Base-by-base conservation (phyloP, 1,140 invertebrate genomes). In the Drosophila miranda region DNA sequence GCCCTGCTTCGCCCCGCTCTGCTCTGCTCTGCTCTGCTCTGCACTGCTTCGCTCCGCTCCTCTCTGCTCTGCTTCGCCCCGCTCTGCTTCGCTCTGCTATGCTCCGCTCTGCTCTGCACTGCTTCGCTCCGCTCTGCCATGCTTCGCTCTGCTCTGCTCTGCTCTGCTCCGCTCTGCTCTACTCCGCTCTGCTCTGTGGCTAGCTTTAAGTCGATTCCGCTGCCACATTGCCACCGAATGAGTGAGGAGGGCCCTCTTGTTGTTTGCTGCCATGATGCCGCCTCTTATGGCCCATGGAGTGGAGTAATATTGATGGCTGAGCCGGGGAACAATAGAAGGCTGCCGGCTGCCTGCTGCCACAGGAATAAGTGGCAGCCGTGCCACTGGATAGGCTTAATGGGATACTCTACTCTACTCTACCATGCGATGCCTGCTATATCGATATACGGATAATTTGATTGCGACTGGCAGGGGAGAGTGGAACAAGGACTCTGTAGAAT, bases 191-290 rank as follows among this genome's bases (percentile, higher is more conserved):
- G 16, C 16, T 16, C 1, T 1, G 30, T 11, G 30, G 30, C 19
- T 45, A 14, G 41, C 26, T 71, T 72, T 72, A 66, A 72, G 70
- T 73, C 57, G 57, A 75, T 61, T 69, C 61, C 60, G 58, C 52
- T 78, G 60, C 61, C 60, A 78, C 71, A 77, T 73, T 62, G 44
- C 52, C 45, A 55, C 34, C 34, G 34, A 38, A 13, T 38, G 34
- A 38, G 34, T 11, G 11, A 38, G 16, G 16, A 16, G 16, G 16
- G 16, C 16, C 16, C 16, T 16, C 16, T 16, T 16, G 16, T 16
- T 16, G 16, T 16, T 16, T 16, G 16, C 16, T 44, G 52, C 46
- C 64, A 69, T 52, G 64, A 70, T 69, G 53, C 64, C 67, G 53
- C 64, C 67, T 45, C 30, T 28, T 41, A n/a, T 3, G 4, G 45